phyloP scores from a whole-genome alignment of 37 sponge, comb jelly and placozoan species.

The Halisarca cf. caerulea region DNA sequence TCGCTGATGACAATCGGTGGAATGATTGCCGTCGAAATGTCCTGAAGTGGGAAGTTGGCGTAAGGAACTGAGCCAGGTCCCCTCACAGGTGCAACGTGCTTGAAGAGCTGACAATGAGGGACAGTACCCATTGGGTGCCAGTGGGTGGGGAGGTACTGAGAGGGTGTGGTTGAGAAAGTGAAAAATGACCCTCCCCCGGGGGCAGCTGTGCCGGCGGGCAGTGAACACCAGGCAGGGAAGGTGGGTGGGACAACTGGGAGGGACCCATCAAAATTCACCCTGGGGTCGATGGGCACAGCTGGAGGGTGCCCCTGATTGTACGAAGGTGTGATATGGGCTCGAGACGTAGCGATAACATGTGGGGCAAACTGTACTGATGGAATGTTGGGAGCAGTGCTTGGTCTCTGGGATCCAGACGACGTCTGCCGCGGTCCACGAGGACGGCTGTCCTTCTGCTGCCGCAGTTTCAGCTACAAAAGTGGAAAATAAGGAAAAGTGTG shows the following conservation, averaged over 20 bases:
- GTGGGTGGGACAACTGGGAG: background rate
- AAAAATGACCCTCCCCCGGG: constrained; percentile 64
- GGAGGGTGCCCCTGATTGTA: background rate
- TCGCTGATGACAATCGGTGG: background rate
- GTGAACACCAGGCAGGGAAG: background rate
- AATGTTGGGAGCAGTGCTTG: too few species aligned
- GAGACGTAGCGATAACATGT: background rate
- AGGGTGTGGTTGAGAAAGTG: constrained; percentile 74
- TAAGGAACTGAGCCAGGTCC: background rate
- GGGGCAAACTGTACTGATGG: background rate
- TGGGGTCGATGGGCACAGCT: background rate
- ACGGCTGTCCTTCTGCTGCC: background rate
- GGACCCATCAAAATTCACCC: background rate
- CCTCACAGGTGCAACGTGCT: background rate
- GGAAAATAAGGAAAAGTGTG: too few species aligned
- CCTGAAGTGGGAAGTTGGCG: background rate
- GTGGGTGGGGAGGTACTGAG: constrained; percentile 64
- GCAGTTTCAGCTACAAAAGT: constrained; percentile 2
- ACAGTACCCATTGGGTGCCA: constrained; percentile 49
- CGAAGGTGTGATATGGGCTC: constrained; percentile 4
- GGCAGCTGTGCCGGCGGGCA: constrained; percentile 14
- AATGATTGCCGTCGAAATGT: background rate
- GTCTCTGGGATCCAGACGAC: background rate
- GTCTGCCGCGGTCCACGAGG: background rate
- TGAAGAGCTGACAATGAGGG: constrained; percentile 21